These are phyloP conservation scores for Oxygymnocypris stewartii DNA, from an alignment of 2,113 vertebrate species.

Conservation along the genomic window DNA sequence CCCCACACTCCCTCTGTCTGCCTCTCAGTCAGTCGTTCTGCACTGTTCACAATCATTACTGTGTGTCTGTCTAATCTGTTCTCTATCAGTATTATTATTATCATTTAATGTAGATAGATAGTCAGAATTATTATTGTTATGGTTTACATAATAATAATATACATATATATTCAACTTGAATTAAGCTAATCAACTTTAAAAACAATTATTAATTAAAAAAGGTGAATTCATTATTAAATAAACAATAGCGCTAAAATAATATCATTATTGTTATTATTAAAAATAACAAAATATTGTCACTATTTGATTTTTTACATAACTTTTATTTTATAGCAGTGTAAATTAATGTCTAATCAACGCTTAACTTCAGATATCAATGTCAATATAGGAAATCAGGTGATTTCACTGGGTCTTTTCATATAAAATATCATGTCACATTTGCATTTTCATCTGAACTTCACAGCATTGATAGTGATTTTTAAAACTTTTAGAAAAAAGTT, in stretches of 20 bases:
- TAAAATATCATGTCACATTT: background rate
- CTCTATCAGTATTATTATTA: background rate
- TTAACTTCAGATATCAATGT: too few species aligned
- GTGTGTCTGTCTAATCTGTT: background rate
- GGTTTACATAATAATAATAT: too few species aligned
- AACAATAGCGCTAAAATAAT: too few species aligned
- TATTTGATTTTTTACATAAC: too few species aligned
- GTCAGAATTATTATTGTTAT: too few species aligned
- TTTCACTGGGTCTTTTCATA: background rate
- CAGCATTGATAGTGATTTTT: too few species aligned
- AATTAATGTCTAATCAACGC: background rate
- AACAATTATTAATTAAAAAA: background rate
- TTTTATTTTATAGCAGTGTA: background rate
- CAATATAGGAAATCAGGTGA: background rate
- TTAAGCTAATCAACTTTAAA: background rate
- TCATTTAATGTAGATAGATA: background rate
- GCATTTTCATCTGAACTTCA: background rate
- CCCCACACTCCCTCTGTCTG: slow-evolving; percentile 15
- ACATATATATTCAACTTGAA: background rate
- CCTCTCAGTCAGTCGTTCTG: background rate
- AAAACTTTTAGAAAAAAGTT: too few species aligned
- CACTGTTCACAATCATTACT: background rate
- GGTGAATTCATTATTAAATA: too few species aligned
- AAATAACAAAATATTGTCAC: too few species aligned
- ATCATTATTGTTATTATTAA: too few species aligned